Conservation (phyloP, 2,113 vertebrate genomes). For the Puffinus mauretanicus region DNA sequence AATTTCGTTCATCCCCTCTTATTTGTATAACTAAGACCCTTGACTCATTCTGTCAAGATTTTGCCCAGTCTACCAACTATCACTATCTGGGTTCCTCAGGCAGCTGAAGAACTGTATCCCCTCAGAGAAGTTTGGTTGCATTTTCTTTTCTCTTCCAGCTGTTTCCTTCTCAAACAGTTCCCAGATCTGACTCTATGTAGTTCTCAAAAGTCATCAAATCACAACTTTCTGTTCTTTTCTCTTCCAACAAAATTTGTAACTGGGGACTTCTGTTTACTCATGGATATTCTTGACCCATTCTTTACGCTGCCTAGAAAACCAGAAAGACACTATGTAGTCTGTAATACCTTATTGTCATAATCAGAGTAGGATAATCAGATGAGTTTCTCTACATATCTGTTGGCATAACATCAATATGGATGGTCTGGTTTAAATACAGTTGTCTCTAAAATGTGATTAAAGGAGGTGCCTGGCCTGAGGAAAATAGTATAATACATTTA, state of each 20-base stretch:
- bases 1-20: background rate
- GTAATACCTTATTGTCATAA: background rate
- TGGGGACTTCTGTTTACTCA: background rate
- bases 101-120: background rate
- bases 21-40: background rate
- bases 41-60: background rate
- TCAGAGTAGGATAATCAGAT: background rate
- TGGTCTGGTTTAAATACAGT: background rate
- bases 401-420: background rate
- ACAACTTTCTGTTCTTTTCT: background rate
- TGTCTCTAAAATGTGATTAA: slow-evolving; percentile 32
- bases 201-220: background rate
- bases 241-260: background rate
- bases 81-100: background rate
- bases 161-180: background rate
- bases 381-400: background rate
- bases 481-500: background rate
- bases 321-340: background rate
- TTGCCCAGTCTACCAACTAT: background rate
- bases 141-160: background rate
- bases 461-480: background rate
- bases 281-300: background rate
- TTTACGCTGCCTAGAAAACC: background rate
- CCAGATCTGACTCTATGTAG: background rate
- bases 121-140: background rate